Conservation (phyloP, 2,888 invertebrate genomes). For the Itoplectis maculator region DNA sequence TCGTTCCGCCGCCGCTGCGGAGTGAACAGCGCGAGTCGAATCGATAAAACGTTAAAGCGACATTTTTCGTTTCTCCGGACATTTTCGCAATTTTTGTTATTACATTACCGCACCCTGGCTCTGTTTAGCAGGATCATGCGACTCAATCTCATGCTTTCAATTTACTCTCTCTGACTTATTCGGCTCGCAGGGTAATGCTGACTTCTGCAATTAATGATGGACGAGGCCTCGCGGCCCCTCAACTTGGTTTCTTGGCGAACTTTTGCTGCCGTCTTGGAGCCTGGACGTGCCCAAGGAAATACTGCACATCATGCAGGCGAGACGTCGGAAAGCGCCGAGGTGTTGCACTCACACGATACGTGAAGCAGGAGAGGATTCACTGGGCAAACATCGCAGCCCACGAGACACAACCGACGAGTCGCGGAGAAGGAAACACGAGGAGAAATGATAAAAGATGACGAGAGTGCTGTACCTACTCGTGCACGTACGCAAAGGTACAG, state of each 20-base stretch:
- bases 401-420: conserved; percentile 1
- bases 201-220: conserved; percentile 31
- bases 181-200: neutral
- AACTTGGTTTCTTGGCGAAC: neutral
- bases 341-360: conserved; percentile 1
- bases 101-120: conserved; percentile 5
- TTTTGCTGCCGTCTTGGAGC: neutral
- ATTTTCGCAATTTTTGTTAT: conserved; percentile 8
- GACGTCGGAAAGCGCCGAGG: conserved; percentile 34
- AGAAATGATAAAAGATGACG: conserved; percentile 39
- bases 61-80: conserved; percentile 13
- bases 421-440: conserved; percentile 4
- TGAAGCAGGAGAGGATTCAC: conserved; percentile 16
- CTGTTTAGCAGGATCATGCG: conserved; percentile 14
- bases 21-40: conserved; percentile 1
- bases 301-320: conserved; percentile 26
- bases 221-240: neutral
- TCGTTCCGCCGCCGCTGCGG: conserved; percentile 9
- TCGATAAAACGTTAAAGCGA: conserved; percentile 49
- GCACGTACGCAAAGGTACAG: conserved; percentile 36
- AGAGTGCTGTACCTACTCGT: conserved; percentile 23
- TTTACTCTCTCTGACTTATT: neutral
- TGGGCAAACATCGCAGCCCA: conserved; percentile 20
- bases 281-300: neutral
- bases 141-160: conserved; percentile 4